Percentiles rank a stretch among this genome's conserved stretches.
Conservation (phyloP, 2,797 vertebrate genomes). For the Syngnathus acus region DNA sequence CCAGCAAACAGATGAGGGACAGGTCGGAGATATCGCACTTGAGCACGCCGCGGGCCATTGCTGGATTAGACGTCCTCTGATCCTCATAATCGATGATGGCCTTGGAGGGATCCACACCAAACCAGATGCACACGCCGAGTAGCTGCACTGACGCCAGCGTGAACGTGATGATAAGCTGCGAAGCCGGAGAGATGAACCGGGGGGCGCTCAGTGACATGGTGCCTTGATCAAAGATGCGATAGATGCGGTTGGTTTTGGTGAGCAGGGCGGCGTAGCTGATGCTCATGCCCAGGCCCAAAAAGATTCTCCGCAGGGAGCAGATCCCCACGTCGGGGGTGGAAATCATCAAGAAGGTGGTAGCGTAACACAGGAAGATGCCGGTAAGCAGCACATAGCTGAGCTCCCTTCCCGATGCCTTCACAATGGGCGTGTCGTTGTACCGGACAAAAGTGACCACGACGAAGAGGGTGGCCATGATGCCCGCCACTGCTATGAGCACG, state of each 20-base stretch:
- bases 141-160: slow-evolving; percentile 95
- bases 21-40: slow-evolving; percentile 98
- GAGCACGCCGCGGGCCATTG: slow-evolving; percentile 85
- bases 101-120: slow-evolving; percentile 90
- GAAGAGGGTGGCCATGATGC: slow-evolving; percentile 90
- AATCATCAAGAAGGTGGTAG: slow-evolving; percentile 97
- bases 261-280: slow-evolving; percentile 95
- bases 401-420: slow-evolving; percentile 93
- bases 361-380: slow-evolving; percentile 94
- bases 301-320: slow-evolving; percentile 88
- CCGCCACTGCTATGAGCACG: slow-evolving; percentile 84
- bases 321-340: slow-evolving; percentile 84
- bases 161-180: slow-evolving; percentile 93
- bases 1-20: slow-evolving; percentile 95
- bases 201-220: slow-evolving; percentile 89
- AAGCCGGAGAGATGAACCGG: slow-evolving; percentile 90
- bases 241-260: slow-evolving; percentile 98
- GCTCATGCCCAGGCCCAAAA: slow-evolving; percentile 95
- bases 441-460: slow-evolving; percentile 92
- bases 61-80: slow-evolving; percentile 90
- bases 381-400: slow-evolving; percentile 95
- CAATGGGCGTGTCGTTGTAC: slow-evolving; percentile 95
- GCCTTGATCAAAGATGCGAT: slow-evolving; percentile 97
- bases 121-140: slow-evolving; percentile 94
- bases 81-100: slow-evolving; percentile 96